These are phyloP conservation scores for Lasioglossum marginatum DNA, from an alignment of 2,888 invertebrate genomes.

Conservation along the genomic window DNA sequence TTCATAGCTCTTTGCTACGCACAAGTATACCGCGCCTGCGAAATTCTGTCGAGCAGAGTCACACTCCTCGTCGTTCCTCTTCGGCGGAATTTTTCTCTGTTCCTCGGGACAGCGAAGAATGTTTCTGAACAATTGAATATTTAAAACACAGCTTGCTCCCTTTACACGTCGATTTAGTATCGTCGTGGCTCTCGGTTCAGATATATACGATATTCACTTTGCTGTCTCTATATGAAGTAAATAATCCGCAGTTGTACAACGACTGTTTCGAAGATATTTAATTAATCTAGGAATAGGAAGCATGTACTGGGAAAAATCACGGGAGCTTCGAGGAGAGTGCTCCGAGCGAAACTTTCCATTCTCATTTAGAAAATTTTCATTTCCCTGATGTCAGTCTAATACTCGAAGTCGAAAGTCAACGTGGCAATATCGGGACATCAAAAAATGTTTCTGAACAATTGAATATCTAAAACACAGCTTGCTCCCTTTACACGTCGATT, in stretches of 20 bases:
- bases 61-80: not conserved
- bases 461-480: not conserved
- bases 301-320: conserved; percentile 1
- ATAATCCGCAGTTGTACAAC: too few species aligned
- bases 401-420: conserved; percentile 32
- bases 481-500: not conserved
- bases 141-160: not conserved
- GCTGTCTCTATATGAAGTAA: too few species aligned
- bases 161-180: not conserved
- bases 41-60: not conserved
- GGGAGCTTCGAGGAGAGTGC: not conserved
- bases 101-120: not conserved
- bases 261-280: not conserved
- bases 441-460: not conserved
- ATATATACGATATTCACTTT: too few species aligned
- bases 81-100: not conserved
- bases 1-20: not conserved
- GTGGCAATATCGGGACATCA: conserved; percentile 9
- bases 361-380: conserved; percentile 32
- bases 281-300: not conserved
- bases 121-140: not conserved
- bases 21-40: too few species aligned
- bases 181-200: not conserved
- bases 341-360: conserved; percentile 1
- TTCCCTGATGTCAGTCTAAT: conserved; percentile 35